Percentiles rank a stretch among this genome's conserved stretches.
These are phyloP conservation scores for Gorsachius magnificus DNA, from an alignment of 2,797 vertebrate species.

Conservation along the genomic window DNA sequence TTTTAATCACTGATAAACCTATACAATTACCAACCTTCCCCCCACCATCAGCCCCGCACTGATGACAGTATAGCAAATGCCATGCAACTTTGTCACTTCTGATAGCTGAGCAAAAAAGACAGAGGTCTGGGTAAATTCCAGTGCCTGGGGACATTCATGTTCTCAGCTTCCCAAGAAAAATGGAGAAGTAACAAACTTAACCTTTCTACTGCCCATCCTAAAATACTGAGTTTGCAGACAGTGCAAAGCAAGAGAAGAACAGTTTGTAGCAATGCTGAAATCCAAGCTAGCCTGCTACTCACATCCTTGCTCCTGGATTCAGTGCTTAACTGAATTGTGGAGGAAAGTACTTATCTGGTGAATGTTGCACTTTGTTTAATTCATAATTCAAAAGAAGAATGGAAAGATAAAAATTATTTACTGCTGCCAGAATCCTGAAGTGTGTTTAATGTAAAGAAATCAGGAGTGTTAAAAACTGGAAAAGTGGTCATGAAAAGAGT, in stretches of 20 bases:
- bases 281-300: neutral
- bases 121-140: neutral
- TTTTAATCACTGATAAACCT: constrained; percentile 44
- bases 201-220: neutral
- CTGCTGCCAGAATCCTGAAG: neutral
- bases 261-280: neutral
- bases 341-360: neutral
- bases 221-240: neutral
- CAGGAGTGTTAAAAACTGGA: neutral
- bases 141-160: neutral
- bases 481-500: neutral
- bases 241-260: neutral
- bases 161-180: neutral
- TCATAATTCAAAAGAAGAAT: constrained; percentile 19
- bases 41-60: too few relatives aligned
- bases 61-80: neutral
- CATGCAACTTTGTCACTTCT: neutral
- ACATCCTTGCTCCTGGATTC: neutral
- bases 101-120: neutral
- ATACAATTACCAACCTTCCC: neutral
- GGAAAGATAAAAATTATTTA: neutral
- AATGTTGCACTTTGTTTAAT: neutral
- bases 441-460: constrained; percentile 2
- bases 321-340: neutral
- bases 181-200: neutral